Evolutionary conservation across 2,797 vertebrate genomes (phyloP).

Genomic region (Glyptemys insculpta): DNA sequence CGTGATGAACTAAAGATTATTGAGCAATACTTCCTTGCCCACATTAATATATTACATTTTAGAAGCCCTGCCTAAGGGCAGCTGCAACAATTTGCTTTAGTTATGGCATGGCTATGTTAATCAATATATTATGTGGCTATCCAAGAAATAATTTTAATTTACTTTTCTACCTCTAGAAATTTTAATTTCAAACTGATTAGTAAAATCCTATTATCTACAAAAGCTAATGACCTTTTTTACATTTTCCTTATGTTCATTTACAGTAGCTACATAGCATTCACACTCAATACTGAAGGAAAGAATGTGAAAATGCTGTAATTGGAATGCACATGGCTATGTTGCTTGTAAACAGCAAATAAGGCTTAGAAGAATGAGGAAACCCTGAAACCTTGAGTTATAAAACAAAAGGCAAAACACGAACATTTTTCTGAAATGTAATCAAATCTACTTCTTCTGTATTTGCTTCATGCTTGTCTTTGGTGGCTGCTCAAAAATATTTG

Average conservation of each 20-base stretch:
- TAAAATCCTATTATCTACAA: conserved; percentile 1
- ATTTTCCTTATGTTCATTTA: conserved; percentile 21
- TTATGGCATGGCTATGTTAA: conserved; percentile 14
- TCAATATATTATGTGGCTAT: background rate
- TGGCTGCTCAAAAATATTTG: background rate
- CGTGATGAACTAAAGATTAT: conserved; percentile 19
- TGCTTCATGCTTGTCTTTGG: background rate
- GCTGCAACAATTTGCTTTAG: background rate
- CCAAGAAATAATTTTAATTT: conserved; percentile 39
- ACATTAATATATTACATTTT: background rate
- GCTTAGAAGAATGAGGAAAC: conserved; percentile 10
- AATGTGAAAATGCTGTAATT: background rate
- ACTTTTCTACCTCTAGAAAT: conserved; percentile 28
- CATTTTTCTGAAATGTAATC: background rate
- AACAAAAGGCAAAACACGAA: background rate
- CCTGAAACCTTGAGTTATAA: background rate
- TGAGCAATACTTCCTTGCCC: conserved; percentile 13
- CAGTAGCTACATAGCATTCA: conserved; percentile 6
- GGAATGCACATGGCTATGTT: background rate
- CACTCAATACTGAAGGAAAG: conserved; percentile 14
- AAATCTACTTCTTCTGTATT: background rate
- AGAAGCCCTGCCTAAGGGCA: background rate
- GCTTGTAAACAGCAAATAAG: background rate
- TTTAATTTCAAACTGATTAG: conserved; percentile 25
- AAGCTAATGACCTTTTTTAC: conserved; percentile 35